Evolutionary conservation across 2,888 invertebrate genomes (phyloP), one percentile per base, ranked within the genome.

Genomic region (Noctua janthina): DNA sequence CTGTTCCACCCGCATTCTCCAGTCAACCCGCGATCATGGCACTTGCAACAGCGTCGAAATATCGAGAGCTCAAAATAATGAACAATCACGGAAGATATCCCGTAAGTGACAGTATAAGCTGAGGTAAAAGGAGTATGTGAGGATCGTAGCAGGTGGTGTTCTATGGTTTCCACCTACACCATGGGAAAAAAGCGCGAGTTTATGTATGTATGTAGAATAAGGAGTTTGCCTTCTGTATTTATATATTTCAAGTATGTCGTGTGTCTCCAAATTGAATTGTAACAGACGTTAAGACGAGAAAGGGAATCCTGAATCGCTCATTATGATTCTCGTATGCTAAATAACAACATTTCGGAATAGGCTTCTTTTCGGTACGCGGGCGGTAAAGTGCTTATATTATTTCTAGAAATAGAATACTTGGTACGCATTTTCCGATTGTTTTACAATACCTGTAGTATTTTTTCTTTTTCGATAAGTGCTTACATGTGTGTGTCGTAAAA

Each of bases 301-400:
- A 85, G 74, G 79, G 82, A 86, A 85, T 85, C 82, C 78, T 88
- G 87, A 89, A 87, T 87, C 84, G 88, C 87, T 91, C 90, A 91
- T 91, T 91, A 90, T 85, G 75, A 82, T 79, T 74, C 86, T 89
- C 86, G 78, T 84, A 82, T 86, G 82, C 76, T 84, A 84, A 87
- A 81, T 78, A 78, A 78, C 59, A 76, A 84, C 87, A 89, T 90
- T 83, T 81, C 51, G 67, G 80, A 84, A 79, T 78, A 87, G 77
- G 79, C 74, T 75, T 59, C 43, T 49, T 35, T 13, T 84, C 83
- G 56, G 39, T 43, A 76, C 67, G n/a, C 72, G 39, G 1, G 81
- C 5, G 46, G 73, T 78, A 74, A 87, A 87, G 75, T 82, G 76
- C 29, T 81, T 62, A 29, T 29, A 56, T 69, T 73, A 29, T 82